A percentile compares a stretch with the other conserved stretches of the same genome.
These are phyloP conservation scores for Hemichromis elongatus DNA, from an alignment of 2,113 vertebrate species.

Conservation along the genomic window DNA sequence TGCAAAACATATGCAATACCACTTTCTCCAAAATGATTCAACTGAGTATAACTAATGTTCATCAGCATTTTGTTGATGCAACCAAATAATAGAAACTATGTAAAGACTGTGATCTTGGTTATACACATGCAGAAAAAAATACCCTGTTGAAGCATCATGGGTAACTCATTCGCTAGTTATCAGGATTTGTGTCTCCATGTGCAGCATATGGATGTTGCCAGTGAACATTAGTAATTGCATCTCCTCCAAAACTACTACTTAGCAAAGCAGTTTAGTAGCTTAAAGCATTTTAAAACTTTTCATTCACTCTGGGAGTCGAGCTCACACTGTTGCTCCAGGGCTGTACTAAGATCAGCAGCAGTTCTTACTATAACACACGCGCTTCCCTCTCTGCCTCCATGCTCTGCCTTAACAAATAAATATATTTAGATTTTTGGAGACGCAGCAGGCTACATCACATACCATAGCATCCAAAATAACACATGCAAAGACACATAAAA, in stretches of 20 bases:
- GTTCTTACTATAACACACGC: not conserved
- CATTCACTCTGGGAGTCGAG: not conserved
- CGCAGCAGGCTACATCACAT: not conserved
- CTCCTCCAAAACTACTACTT: not conserved
- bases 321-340: not conserved
- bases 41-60: not conserved
- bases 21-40: not conserved
- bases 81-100: not conserved
- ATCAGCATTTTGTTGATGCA: not conserved
- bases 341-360: not conserved
- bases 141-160: not conserved
- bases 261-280: not conserved
- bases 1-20: not conserved
- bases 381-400: not conserved
- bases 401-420: constrained; percentile 35
- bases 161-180: not conserved
- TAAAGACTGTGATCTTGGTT: not conserved
- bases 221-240: not conserved
- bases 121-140: not conserved
- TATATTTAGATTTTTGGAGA: constrained; percentile 36
- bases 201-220: not conserved
- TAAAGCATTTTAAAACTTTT: not conserved
- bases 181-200: not conserved
- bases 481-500: not conserved
- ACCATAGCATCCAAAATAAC: not conserved